Conservation (phyloP, 1,140 invertebrate species). For the Diabrotica virgifera region DNA sequence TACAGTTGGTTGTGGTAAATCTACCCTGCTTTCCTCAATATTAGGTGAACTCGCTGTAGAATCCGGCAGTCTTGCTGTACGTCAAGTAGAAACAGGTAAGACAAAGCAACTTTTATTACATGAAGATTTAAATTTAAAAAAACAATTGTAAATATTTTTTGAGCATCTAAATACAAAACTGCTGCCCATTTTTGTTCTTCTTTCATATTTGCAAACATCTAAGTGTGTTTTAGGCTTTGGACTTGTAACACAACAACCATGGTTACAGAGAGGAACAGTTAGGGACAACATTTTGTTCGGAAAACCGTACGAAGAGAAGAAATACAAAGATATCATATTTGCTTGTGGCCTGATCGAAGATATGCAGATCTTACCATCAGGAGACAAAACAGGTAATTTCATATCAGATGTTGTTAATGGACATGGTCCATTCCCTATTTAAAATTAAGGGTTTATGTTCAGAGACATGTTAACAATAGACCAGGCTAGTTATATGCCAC, state of each 20-base stretch:
- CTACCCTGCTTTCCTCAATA: conserved; percentile 69
- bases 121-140: too few species aligned
- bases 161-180: too few species aligned
- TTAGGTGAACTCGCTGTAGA: conserved; percentile 70
- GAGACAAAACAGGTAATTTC: conserved; percentile 58
- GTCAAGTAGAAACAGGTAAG: conserved; percentile 59
- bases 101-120: too few species aligned
- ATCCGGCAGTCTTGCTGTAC: conserved; percentile 60
- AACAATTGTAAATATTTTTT: too few species aligned
- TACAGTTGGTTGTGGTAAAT: conserved; percentile 74
- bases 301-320: conserved; percentile 68
- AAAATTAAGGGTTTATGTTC: too few species aligned
- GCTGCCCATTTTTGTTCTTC: too few species aligned
- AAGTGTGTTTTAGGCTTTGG: conserved; percentile 65
- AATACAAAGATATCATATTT: conserved; percentile 75
- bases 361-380: conserved; percentile 48
- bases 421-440: too few species aligned
- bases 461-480: too few species aligned
- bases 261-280: conserved; percentile 87
- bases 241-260: conserved; percentile 85
- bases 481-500: too few species aligned
- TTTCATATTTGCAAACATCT: too few species aligned
- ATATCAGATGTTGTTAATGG: too few species aligned
- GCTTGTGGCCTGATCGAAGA: conserved; percentile 82
- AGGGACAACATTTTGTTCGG: conserved; percentile 94